Evolutionary conservation across 2,797 vertebrate genomes (phyloP).

Genomic region (Limosa lapponica): DNA sequence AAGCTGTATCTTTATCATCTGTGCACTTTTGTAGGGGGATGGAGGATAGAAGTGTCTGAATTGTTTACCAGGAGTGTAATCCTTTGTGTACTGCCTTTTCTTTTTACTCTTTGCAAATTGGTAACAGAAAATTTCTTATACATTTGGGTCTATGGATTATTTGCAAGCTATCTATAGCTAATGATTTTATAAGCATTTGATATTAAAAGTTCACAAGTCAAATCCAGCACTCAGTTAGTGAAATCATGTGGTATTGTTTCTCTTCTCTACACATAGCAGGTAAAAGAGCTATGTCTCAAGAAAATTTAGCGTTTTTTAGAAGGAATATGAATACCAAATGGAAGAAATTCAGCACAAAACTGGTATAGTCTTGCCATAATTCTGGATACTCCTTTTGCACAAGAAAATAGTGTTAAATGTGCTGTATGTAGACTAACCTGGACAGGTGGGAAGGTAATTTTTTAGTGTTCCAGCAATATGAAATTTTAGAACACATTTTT

Average conservation of each 20-base stretch:
- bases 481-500: not conserved
- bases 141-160: not conserved
- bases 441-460: rapidly evolving
- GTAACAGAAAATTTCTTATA: not conserved
- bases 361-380: not conserved
- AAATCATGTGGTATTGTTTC: not conserved
- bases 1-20: not conserved
- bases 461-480: not conserved
- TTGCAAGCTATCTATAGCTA: not conserved
- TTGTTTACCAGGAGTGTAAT: not conserved
- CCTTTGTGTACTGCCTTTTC: not conserved
- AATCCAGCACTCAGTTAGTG: not conserved
- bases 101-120: not conserved
- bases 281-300: not conserved
- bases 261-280: not conserved
- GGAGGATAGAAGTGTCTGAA: not conserved
- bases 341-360: not conserved
- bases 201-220: not conserved
- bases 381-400: not conserved
- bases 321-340: not conserved
- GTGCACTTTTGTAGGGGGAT: not conserved
- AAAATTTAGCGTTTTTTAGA: not conserved
- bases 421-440: not conserved
- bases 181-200: not conserved
- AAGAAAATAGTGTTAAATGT: not conserved